phyloP scores from a whole-genome alignment of 2,797 vertebrate genomes.

The Crypturellus tataupa region DNA sequence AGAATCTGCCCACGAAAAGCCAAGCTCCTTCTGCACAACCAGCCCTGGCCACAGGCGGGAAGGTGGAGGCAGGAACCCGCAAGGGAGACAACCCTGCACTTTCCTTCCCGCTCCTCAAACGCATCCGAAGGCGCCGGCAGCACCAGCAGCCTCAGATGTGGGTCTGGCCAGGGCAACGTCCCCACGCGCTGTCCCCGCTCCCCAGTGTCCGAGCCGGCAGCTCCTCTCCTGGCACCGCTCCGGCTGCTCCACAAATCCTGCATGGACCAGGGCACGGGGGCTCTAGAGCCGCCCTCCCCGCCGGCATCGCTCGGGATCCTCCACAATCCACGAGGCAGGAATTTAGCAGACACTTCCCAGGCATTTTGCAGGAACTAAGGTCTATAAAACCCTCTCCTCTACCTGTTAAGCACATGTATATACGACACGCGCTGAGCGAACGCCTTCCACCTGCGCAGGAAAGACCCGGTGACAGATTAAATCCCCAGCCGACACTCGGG shows the following conservation, averaged over 20 bases:
- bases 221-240: not conserved
- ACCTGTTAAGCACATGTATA: fast-evolving
- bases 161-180: not conserved
- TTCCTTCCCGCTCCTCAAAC: conserved; percentile 3
- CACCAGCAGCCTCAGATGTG: not conserved
- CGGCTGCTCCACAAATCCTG: fast-evolving
- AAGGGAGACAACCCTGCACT: not conserved
- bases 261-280: fast-evolving
- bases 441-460: not conserved
- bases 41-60: not conserved
- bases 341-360: fast-evolving
- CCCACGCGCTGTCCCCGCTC: fast-evolving
- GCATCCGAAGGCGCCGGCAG: conserved; percentile 12
- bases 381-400: fast-evolving
- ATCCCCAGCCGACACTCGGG: not conserved
- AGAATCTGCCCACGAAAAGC: fast-evolving
- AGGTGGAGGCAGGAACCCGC: not conserved
- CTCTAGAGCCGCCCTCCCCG: not conserved
- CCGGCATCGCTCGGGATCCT: fast-evolving
- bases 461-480: not conserved
- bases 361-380: fast-evolving
- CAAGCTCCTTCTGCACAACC: fast-evolving
- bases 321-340: fast-evolving
- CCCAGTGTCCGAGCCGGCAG: fast-evolving
- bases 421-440: fast-evolving